A percentile compares a stretch with the other conserved stretches of the same genome.
Conservation (phyloP, 2,888 invertebrate genomes). For the Lycocerus yunnanus region DNA sequence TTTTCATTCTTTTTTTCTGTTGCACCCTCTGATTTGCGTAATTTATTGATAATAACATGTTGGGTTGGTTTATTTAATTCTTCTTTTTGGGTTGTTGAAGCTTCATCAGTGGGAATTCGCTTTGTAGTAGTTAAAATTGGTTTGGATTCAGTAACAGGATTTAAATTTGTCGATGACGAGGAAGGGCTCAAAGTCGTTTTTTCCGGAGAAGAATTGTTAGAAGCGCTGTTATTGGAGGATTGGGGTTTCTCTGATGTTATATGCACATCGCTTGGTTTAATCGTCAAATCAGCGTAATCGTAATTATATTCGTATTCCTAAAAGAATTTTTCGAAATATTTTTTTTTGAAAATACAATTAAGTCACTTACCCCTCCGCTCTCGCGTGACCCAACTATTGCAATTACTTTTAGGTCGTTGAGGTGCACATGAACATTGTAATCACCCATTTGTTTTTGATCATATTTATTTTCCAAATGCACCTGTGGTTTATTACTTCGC, state of each 20-base stretch:
- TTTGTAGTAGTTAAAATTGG: neutral
- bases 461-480: constrained; percentile 47
- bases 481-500: neutral
- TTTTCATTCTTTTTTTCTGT: neutral
- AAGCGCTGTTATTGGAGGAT: neutral
- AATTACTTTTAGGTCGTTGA: constrained; percentile 78
- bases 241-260: neutral
- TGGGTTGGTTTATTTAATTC: neutral
- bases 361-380: constrained; percentile 60
- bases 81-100: neutral
- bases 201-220: neutral
- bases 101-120: neutral
- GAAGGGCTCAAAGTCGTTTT: neutral
- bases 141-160: neutral
- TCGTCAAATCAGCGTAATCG: constrained; percentile 73
- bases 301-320: constrained; percentile 77
- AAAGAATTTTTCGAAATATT: constrained; percentile 36
- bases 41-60: neutral
- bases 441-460: constrained; percentile 82
- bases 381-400: constrained; percentile 67
- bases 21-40: neutral
- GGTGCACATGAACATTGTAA: constrained; percentile 77
- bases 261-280: constrained; percentile 59
- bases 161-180: neutral
- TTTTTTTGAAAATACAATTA: neutral